These are phyloP conservation scores for Azemiops feae DNA, from an alignment of 2,113 vertebrate species.

Conservation along the genomic window DNA sequence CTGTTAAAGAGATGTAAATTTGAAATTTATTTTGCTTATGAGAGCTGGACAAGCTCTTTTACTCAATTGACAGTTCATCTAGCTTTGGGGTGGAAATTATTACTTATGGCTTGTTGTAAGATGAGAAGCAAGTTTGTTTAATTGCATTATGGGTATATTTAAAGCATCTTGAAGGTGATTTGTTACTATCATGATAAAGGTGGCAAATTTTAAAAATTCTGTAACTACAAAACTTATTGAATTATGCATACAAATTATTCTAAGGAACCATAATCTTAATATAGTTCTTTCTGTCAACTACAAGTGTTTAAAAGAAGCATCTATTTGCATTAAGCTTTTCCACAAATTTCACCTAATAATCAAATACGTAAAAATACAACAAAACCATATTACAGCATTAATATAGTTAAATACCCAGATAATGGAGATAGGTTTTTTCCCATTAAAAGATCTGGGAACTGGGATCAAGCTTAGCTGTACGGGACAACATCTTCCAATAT, in stretches of 20 bases:
- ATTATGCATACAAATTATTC: slow-evolving; percentile 13
- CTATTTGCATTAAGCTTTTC: background rate
- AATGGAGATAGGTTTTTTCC: background rate
- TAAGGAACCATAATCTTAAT: slow-evolving; percentile 35
- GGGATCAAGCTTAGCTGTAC: background rate
- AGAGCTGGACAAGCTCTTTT: background rate
- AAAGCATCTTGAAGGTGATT: background rate
- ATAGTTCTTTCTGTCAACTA: slow-evolving; percentile 19
- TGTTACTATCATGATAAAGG: slow-evolving; percentile 37
- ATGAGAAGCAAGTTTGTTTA: background rate
- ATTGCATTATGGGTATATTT: background rate
- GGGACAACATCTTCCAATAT: background rate
- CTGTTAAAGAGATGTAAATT: background rate
- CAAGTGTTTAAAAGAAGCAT: background rate
- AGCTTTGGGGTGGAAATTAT: background rate
- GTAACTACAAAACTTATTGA: slow-evolving; percentile 16
- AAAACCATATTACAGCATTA: background rate
- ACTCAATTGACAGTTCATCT: background rate
- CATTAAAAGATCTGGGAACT: background rate
- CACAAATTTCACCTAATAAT: background rate
- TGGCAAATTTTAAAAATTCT: slow-evolving; percentile 44
- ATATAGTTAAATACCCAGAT: background rate
- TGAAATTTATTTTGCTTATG: background rate
- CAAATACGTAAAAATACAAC: background rate
- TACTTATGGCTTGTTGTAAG: background rate